These are phyloP conservation scores for Labeo rohita DNA, from an alignment of 2,113 vertebrate species.

Conservation along the genomic window DNA sequence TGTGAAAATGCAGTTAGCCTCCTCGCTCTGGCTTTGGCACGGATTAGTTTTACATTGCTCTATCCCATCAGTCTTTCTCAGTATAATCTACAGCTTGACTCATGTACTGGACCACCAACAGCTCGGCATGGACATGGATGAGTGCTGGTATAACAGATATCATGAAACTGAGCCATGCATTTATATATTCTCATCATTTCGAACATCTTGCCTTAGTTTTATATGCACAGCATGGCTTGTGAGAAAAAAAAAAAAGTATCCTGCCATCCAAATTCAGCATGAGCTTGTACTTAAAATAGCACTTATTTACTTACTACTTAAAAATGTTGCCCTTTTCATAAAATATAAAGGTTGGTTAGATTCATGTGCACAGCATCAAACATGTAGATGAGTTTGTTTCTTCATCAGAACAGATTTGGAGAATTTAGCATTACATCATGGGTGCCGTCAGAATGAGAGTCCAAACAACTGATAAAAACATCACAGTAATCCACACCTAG, in stretches of 20 bases:
- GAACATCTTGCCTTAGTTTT: slow-evolving; percentile 1
- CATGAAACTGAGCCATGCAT: background rate
- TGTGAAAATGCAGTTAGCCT: slow-evolving; percentile 20
- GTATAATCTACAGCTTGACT: slow-evolving; percentile 30
- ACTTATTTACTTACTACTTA: background rate
- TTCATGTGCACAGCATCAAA: background rate
- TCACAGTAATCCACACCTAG: no score
- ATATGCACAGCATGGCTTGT: background rate
- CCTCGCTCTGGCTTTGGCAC: background rate
- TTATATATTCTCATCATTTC: background rate
- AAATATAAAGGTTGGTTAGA: background rate
- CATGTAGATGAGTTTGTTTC: background rate
- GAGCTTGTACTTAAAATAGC: background rate
- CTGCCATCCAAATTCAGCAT: background rate
- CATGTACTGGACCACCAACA: slow-evolving; percentile 23
- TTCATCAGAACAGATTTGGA: no score
- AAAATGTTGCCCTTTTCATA: background rate
- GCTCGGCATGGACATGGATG: background rate
- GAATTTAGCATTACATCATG: background rate
- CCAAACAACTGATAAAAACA: no score
- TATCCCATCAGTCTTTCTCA: slow-evolving; percentile 15
- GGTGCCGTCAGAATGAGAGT: no score
- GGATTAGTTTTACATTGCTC: background rate
- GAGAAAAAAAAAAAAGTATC: background rate
- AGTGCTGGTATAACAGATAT: slow-evolving; percentile 9